These are phyloP conservation scores for Syrrhaptes paradoxus DNA, from an alignment of 2,113 vertebrate genomes.

Conservation along the genomic window DNA sequence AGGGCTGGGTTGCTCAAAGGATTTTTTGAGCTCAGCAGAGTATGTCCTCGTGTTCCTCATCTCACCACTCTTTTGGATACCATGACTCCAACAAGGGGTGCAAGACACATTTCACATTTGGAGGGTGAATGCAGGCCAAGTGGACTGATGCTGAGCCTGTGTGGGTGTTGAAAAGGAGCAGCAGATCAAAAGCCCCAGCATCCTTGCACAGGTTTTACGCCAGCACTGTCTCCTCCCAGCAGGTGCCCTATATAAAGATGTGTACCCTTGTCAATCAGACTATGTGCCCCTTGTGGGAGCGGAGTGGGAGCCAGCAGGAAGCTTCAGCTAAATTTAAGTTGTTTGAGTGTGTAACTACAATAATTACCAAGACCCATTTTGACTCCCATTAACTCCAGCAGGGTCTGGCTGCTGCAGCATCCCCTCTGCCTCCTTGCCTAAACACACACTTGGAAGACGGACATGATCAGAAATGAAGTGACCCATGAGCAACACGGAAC, in stretches of 20 bases:
- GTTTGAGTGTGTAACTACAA: neutral
- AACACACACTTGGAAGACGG: neutral
- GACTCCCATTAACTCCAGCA: neutral
- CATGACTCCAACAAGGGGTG: neutral
- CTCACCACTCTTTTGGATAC: neutral
- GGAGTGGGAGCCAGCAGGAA: neutral
- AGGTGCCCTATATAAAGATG: fast-evolving
- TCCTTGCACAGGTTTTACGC: fast-evolving
- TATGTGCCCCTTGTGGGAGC: neutral
- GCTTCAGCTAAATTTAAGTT: neutral
- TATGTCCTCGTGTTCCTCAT: neutral
- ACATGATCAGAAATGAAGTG: neutral
- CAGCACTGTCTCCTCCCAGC: neutral
- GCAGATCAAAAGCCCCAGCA: neutral
- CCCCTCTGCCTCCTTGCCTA: neutral
- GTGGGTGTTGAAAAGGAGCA: neutral
- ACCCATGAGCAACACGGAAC: fast-evolving
- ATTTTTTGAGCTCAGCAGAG: neutral
- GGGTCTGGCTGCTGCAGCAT: neutral
- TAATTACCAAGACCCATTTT: neutral
- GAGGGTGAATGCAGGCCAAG: neutral
- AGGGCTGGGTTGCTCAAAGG: neutral
- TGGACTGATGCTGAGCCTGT: fast-evolving
- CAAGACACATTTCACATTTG: neutral
- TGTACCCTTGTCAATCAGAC: neutral